Evolutionary conservation across 2,888 invertebrate species (phyloP).

Genomic region (Trissolcus brochymenae): DNA sequence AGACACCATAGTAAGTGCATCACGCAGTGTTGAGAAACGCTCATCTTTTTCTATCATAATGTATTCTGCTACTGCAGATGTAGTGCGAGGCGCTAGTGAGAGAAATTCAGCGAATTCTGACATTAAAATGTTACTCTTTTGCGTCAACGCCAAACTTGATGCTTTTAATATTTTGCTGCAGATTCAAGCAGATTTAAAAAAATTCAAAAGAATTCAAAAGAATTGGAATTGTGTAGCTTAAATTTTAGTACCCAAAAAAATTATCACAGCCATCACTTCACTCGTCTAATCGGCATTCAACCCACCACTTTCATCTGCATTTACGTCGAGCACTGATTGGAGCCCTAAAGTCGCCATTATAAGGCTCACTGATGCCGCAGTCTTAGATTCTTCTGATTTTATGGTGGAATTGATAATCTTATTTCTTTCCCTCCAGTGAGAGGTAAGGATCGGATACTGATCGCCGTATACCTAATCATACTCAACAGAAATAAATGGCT

Average conservation of each 20-base stretch:
- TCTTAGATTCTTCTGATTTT: background rate
- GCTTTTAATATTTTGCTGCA: background rate
- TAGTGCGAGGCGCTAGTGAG: background rate
- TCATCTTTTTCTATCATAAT: background rate
- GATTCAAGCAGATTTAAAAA: background rate
- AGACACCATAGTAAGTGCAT: background rate
- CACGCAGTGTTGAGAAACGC: background rate
- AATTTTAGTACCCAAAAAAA: too few relatives aligned
- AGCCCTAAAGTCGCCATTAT: background rate
- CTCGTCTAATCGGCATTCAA: background rate
- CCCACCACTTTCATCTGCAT: background rate
- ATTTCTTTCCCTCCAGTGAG: background rate
- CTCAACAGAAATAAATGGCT: too few relatives aligned
- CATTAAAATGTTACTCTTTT: background rate
- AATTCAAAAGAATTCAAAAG: background rate
- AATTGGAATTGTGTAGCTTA: background rate
- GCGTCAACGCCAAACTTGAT: background rate
- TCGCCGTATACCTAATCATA: too few relatives aligned
- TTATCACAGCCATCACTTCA: background rate
- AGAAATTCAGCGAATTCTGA: background rate
- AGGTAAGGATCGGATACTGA: too few relatives aligned
- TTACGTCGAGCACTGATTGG: background rate
- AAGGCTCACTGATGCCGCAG: background rate
- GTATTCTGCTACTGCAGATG: background rate
- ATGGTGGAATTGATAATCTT: background rate